Evolutionary conservation across 2,888 invertebrate species (phyloP).

Genomic region (Balanococcus diminutus): DNA sequence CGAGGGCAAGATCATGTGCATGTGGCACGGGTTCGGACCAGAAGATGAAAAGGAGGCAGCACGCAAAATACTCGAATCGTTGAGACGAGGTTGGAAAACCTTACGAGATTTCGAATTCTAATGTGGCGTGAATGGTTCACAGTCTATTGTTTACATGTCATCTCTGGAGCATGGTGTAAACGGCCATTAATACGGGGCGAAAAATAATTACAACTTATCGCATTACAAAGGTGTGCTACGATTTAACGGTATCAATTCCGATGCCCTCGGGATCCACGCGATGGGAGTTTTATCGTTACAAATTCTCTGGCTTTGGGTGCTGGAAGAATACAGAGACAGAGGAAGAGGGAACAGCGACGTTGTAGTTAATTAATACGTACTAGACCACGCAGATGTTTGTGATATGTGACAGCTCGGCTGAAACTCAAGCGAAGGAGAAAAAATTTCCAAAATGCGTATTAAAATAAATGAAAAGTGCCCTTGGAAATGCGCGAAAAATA

Average conservation of each 20-base stretch:
- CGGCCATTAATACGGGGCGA: background rate
- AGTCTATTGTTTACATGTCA: background rate
- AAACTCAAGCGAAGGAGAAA: background rate
- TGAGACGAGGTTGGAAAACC: background rate
- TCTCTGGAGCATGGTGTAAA: background rate
- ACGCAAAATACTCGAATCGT: background rate
- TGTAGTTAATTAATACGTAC: background rate
- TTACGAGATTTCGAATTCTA: background rate
- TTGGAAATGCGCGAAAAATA: background rate
- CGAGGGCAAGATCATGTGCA: background rate
- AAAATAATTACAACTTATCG: background rate
- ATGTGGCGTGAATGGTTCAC: background rate
- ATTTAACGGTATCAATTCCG: background rate
- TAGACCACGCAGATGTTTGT: background rate
- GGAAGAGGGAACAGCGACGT: background rate
- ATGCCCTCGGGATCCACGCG: background rate
- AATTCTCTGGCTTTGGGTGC: background rate
- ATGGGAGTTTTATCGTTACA: background rate
- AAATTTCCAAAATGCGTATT: background rate
- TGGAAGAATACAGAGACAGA: background rate
- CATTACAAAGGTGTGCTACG: background rate
- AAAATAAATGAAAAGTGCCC: background rate
- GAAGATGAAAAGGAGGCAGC: background rate
- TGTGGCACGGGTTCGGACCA: background rate
- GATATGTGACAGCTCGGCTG: background rate